Evolutionary conservation across 2,113 vertebrate genomes (phyloP), one percentile per base, ranked within the genome.

Genomic region (Triplophysa dalaica): DNA sequence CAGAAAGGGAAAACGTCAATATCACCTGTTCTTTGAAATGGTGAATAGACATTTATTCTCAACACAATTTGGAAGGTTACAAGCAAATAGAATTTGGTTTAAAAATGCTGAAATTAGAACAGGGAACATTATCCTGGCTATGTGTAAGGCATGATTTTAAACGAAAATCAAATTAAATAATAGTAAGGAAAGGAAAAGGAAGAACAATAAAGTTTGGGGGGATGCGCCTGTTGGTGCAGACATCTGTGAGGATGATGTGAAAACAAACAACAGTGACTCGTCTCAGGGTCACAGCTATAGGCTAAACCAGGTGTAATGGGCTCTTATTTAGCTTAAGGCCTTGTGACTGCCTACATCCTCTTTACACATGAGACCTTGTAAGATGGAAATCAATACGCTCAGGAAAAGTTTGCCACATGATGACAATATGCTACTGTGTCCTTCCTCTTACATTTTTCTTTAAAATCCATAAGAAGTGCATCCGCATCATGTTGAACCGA

Each of bases 341-440:
- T 61, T 62, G 19, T 66, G 68, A 70, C 81, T 82, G 41, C 78
- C 84, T 22, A 50, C 84, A 85, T 84, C 76, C 76, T 74, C 52
- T 74, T 24, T 85, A 84, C 86, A 73, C 85, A 88, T 83, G 86
- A 88, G 85, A 77, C 52, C 83, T 77, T 74, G 83, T 60, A 74
- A 80, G 79, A 60, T 84, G 82, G 61, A 90, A 91, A 92, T 92
- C 90, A 87, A 91, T 92, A 81, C 26, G 77, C 82, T 86, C 86
- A 83, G 86, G 88, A 85, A 88, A 79, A 86, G 82, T 64, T 63
- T 80, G 26, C 85, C 83, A 83, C 87, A 85, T 70, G 54, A 86
- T 74, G 85, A 79, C 86, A 86, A 84, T 89, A 84, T 80, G 78
- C 80, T 79, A 78, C 83, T 86, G 83, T 91, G 83, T 90, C 87